Base-by-base conservation (phyloP, 2,797 vertebrate species). In the Sorex maritimensis region DNA sequence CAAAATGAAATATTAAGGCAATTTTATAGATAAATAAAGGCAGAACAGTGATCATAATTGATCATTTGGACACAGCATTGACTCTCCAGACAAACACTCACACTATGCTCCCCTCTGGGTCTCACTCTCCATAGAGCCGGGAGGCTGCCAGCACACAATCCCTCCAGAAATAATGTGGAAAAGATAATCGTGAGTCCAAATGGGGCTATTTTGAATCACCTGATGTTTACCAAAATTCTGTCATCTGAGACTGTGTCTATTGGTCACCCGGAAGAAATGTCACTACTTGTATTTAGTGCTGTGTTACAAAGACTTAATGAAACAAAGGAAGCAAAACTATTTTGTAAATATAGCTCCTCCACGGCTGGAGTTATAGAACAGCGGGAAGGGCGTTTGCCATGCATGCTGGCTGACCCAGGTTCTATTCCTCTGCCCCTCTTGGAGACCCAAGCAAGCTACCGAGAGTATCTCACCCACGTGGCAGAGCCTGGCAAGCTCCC, bases 1-100 rank as follows among this genome's bases (percentile, higher is more conserved):
- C 14, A 92, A 91, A 88, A 95, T 23, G 6, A 67, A 92, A 88
- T 84, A 96, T 90, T 83, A 86, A 65, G 72, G 24, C 17, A 67
- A 65, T 90, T 79, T 80, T 77, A 15, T 88, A 77, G 81, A 88
- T 88, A 95, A 87, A 91, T 81, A 30, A 77, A 77, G 46, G 10
- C 21, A 68, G 61, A 88, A 74, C 55, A 58, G 46, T 74, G 13
- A 44, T 81, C 6, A 11, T 82, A 78, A 88, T 88, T 77, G 84
- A 72, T 92, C n/a, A 92, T 49, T 90, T 81, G 52, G 11, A 81
- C 24, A 73, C 9, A 67, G 26, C 26, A 26, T 9, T 67, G 28
- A 67, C 24, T 67, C 3, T 28, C 65, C 17, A 61, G 58, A 61
- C 4, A 19, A 61, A 61, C 17, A 21, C 7, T 61, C 58, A 61